Base-by-base conservation (phyloP, 1,140 invertebrate species). In the Micrasema longulum region DNA sequence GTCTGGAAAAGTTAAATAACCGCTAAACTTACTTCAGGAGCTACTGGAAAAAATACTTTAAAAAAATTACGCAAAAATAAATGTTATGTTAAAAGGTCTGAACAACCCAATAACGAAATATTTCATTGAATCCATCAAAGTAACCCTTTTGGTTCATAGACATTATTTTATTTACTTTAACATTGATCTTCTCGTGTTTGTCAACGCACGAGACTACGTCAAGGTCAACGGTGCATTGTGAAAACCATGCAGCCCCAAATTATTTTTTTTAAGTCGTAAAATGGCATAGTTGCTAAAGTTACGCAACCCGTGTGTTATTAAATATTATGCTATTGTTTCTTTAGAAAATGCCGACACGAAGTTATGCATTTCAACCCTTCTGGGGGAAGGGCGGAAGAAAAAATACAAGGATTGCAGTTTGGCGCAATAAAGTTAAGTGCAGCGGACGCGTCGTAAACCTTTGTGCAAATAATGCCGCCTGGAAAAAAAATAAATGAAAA, bases 1-100 rank as follows among this genome's bases (percentile, higher is more conserved):
- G 73, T 55, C 63, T 38, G 48, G 47, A 64, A 71, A 71, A 68
- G 73, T 74, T 74, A 68, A 74, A 74, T 74, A 74, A 74, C 73
- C 73, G 73, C 73, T 74, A 74, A 63, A 31, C 7, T 31, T 31
- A 31, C 26, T 31, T 7, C 7, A 4, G 26, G 7, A 31, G 26
- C 7, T 31, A 7, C 26, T 31, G 7, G 26, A 31, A 31, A 31
- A 31, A 31, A 31, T 23, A 38, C 35, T n/a, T 38, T 41, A 60
- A 60, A 38, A 16, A 4, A 18, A 10, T 18, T 0, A 4, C 36
- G 35, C 16, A 20, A 60, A 60, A 16, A n/a, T 2, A 60, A 38
- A 41, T 5, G n/a, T n/a, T n/a, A 6, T 6, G 22, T n/a, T 41
- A 41, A 38, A 60, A 60, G 4, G 5, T 22, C 18, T 3, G 1